Evolutionary conservation across 2,888 invertebrate species (phyloP), one percentile per base, ranked within the genome.

Genomic region (Melanostoma mellinum): DNA sequence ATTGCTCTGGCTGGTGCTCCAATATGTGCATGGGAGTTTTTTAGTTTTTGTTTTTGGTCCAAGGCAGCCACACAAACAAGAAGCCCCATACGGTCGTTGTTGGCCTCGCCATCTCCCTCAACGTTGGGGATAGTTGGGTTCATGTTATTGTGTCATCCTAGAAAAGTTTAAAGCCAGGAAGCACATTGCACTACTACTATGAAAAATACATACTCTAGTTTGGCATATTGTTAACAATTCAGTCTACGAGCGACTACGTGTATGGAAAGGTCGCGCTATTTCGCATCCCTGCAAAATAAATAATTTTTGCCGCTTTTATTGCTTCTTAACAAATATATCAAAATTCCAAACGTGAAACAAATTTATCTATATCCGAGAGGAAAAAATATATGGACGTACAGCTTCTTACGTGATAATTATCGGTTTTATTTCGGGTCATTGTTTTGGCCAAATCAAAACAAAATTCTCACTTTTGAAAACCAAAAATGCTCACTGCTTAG

Each of bases 161-260:
- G 75, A 71, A 72, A 80, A 85, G 65, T 75, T 72, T 80, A 61
- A 78, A 76, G 75, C 68, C 71, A 72, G 67, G 35, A 61, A 72
- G 68, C 75, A 79, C 71, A 85, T 61, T 85, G 68, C 75, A 75
- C 71, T 53, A 72, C 73, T 72, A 75, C 85, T 67, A 78, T 72
- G 50, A 61, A 79, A 84, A 78, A 79, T 40, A 72, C 71, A 84
- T 50, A 80, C 71, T 72, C 72, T 80, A 67, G 78, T 74, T 84
- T 69, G 69, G 74, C 65, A 78, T 77, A 82, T 80, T 84, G 86
- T 85, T 76, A 77, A 84, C 86, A 87, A 86, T 89, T 91, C 89
- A 91, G 91, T 91, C 90, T 90, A 89, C 89, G 90, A 89, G 89
- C 90, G 91, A 91, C 91, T 90, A 90, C 90, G 90, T 90, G 88